Evolutionary conservation across 2,797 vertebrate species (phyloP), one percentile per base, ranked within the genome.

Genomic region (Peromyscus melanophrys): DNA sequence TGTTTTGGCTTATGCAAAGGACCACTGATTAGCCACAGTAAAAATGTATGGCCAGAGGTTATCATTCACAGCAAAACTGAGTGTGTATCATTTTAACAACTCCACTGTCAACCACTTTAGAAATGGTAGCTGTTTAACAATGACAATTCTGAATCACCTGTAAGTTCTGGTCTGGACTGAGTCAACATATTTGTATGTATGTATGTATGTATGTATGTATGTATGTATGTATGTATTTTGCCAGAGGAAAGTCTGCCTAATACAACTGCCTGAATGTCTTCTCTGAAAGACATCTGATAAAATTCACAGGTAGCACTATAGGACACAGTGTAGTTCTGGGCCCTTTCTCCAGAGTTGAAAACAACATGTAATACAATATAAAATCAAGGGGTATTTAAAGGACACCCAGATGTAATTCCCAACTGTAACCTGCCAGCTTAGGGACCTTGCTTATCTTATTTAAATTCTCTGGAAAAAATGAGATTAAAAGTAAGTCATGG

Each of bases 81-180:
- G 27, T 63, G 83, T 89, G 10, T 80, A 55, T 63, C 55, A 52
- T 96, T 40, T 52, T 43, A 73, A 63, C 80, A 88, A 43, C 77
- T 25, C 40, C 63, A 86, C 73, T 90, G 31, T 89, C 77, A 91
- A 59, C 86, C 69, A 27, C 49, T 84, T 10, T 89, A 57, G 63
- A 76, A 73, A 61, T 94, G 46, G 85, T 43, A 69, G 82, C 61
- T 80, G 16, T 59, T 91, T 71, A 77, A 84, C 95, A 88, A 82
- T n/a, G 13, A 52, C n/a, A 94, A 46, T 91, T 90, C 29, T 91
- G 27, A 34, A 46, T 55, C 2, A 46, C 8, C 34, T 84, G 21
- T 91, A 87, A 37, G 6, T 89, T 95, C 52, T 63, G 29, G 11
- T 95, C 5, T 92, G 49, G 43, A 57, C 86, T 84, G 80, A 94